These are phyloP conservation scores for Pyrgus malvae DNA, from an alignment of 2,888 invertebrate species.

Conservation along the genomic window DNA sequence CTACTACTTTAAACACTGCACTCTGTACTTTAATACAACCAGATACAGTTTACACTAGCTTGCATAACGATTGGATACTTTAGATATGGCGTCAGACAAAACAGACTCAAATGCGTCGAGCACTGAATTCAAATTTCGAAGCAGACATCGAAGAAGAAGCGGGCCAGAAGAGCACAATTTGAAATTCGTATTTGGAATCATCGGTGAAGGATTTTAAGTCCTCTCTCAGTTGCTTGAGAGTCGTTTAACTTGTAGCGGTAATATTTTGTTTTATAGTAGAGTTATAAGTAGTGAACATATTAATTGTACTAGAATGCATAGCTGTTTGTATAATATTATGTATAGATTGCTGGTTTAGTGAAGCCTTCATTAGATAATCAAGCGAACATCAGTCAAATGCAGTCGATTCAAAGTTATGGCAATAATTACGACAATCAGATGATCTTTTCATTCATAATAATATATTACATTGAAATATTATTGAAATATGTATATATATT, in stretches of 20 bases:
- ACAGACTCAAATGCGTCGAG: slow-evolving; percentile 53
- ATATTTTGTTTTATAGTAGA: slow-evolving; percentile 67
- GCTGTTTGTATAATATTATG: background rate
- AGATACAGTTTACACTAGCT: slow-evolving; percentile 47
- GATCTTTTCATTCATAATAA: too few relatives aligned
- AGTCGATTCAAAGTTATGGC: background rate
- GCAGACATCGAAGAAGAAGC: slow-evolving; percentile 50
- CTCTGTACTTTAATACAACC: slow-evolving; percentile 44
- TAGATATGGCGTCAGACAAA: slow-evolving; percentile 48
- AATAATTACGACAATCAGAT: background rate
- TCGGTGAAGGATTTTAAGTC: slow-evolving; percentile 78
- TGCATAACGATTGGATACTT: slow-evolving; percentile 47
- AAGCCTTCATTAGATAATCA: background rate
- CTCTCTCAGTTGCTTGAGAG: slow-evolving; percentile 72
- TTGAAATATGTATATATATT: too few relatives aligned
- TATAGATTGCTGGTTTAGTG: background rate
- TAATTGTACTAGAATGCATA: slow-evolving; percentile 54
- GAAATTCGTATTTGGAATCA: slow-evolving; percentile 77
- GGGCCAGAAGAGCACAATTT: slow-evolving; percentile 69
- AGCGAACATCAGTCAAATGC: background rate
- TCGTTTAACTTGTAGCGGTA: slow-evolving; percentile 72
- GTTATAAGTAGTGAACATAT: slow-evolving; percentile 67
- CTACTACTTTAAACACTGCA: slow-evolving; percentile 50
- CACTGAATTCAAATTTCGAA: slow-evolving; percentile 55
- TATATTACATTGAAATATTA: too few relatives aligned